Evolutionary conservation across 1,140 invertebrate genomes (phyloP), one percentile per base, ranked within the genome.

Genomic region (Rhizoglyphus robini): DNA sequence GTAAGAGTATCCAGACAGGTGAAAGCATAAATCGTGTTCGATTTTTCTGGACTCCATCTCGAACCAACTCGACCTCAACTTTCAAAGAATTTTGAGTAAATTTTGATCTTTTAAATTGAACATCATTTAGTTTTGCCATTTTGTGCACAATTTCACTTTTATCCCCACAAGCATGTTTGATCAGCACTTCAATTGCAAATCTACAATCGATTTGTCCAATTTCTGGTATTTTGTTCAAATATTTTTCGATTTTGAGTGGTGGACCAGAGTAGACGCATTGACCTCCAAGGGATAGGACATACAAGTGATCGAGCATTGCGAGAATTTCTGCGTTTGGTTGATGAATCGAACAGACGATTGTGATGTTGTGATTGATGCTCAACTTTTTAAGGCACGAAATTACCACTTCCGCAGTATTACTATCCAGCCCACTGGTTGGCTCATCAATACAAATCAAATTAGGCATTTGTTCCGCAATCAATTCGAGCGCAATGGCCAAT

Each of bases 91-190:
- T 13, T 34, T 51, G 23, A 51, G 13, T 51, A 23, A 23, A 20
- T 23, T 27, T 51, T 51, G 15, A 51, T 51, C 48, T n/a, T 25
- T 13, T 51, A 25, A 20, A 23, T n/a, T 51, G 15, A 23, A 51
- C 23, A 20, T 51, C 2, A 13, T 3, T 3, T 27, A 20, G 48
- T 2, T 3, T 23, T 11, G 13, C 18, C 13, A 31, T 13, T 48
- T 34, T 5, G 5, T 49, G 27, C 13, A 51, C 18, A 13, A 46
- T 46, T 46, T 15, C 15, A 27, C 29, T 51, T 1, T 3, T 51
- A 23, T 48, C 63, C 31, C 8, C 25, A 34, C 61, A 63, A 15
- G 61, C n/a, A 34, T 63, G 29, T 46, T 46, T 47, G 29, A 63
- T 38, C 29, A 63, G 32, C 20, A 11, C 23, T 49, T 63, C 61